A percentile compares a stretch with the other conserved stretches of the same genome.
Conservation (phyloP, 2,888 invertebrate species). For the Hydraecia micacea region DNA sequence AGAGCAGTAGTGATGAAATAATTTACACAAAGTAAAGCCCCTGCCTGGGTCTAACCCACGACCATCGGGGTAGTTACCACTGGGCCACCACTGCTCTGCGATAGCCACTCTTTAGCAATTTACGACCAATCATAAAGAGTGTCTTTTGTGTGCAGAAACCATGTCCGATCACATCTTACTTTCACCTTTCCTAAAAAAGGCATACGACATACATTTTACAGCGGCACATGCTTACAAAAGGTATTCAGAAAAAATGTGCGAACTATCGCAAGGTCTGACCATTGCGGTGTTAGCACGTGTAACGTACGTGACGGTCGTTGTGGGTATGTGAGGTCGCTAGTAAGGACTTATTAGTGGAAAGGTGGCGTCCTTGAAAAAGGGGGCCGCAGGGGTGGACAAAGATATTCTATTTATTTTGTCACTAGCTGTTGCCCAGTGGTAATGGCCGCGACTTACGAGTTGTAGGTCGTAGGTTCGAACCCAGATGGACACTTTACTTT, state of each 20-base stretch:
- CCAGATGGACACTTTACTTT: background rate
- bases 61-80: background rate
- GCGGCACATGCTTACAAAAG: slow-evolving; percentile 12
- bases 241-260: slow-evolving; percentile 41
- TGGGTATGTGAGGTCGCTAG: slow-evolving; percentile 22
- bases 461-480: background rate
- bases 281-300: slow-evolving; percentile 52
- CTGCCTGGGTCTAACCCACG: background rate
- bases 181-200: background rate
- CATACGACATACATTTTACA: background rate
- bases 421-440: background rate
- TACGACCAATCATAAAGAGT: too few relatives aligned
- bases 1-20: background rate
- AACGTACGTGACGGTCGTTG: slow-evolving; percentile 53
- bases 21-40: background rate
- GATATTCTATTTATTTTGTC: background rate
- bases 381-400: background rate
- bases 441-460: too few relatives aligned
- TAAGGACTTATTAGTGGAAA: slow-evolving; percentile 20
- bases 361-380: slow-evolving; percentile 24
- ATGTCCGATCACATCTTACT: background rate
- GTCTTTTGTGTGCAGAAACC: too few relatives aligned
- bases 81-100: background rate
- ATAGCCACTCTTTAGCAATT: background rate
- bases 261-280: slow-evolving; percentile 29